A percentile compares a stretch with the other conserved stretches of the same genome.
These are phyloP conservation scores for Tigriopus japonicus DNA, from an alignment of 1,140 invertebrate species.

Conservation along the genomic window DNA sequence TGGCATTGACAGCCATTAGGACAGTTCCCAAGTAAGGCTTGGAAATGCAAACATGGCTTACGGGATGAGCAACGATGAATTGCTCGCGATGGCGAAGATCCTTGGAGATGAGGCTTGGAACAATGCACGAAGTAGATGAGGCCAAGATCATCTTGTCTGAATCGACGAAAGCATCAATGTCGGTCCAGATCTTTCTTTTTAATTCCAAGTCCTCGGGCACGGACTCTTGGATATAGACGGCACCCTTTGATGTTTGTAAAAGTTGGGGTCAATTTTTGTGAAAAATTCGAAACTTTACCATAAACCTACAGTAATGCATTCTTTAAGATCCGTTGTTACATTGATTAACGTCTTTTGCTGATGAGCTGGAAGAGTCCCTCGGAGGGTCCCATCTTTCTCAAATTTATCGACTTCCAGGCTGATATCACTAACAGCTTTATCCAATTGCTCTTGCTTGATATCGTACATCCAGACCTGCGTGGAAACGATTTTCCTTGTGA, in stretches of 20 bases:
- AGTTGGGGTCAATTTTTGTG: background rate
- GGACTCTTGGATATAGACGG: constrained; percentile 69
- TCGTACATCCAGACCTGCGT: constrained; percentile 49
- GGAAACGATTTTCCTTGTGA: no score
- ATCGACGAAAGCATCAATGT: constrained; percentile 48
- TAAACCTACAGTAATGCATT: constrained; percentile 29
- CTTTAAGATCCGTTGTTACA: constrained; percentile 43
- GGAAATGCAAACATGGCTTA: constrained; percentile 24
- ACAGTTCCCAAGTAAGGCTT: constrained; percentile 3
- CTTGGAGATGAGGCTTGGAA: constrained; percentile 49
- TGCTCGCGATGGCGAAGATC: constrained; percentile 53
- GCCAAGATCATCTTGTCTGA: constrained; percentile 20
- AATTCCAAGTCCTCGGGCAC: constrained; percentile 70
- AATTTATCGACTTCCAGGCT: background rate
- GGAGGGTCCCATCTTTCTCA: constrained; percentile 44
- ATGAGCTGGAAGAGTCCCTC: constrained; percentile 32
- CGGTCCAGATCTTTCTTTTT: constrained; percentile 56
- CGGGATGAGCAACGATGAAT: constrained; percentile 67
- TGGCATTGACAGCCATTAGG: constrained; percentile 12
- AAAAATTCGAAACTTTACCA: constrained; percentile 18
- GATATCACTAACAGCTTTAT: constrained; percentile 22
- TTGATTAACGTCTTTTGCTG: constrained; percentile 15
- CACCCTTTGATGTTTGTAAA: constrained; percentile 27
- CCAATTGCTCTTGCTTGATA: constrained; percentile 48
- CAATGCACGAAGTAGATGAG: constrained; percentile 4